Evolutionary conservation across 92 coral and sea anemone genomes (phyloP), one percentile per base, ranked within the genome.

Genomic region (Nematostella vectensis): DNA sequence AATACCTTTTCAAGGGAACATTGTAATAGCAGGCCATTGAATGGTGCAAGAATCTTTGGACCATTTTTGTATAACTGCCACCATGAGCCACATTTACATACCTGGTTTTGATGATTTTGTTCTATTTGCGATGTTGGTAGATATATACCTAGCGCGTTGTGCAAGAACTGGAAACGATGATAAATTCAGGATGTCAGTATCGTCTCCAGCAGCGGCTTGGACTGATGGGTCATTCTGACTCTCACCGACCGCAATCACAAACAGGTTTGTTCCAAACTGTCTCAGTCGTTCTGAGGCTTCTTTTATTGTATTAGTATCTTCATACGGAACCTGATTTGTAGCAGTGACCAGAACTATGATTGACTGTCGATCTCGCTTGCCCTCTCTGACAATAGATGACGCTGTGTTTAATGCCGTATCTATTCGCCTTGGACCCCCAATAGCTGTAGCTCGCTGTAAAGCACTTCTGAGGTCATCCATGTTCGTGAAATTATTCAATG

Each of bases 261-360:
- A 86, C 13, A 45, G 60, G 31, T 69, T 38, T 11, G 65, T 75
- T 16, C 80, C 82, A 12, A 49, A 67, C 31, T 83, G 54, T 3
- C 74, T 77, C 40, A 91, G 85, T 3, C 80, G 88, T 53, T 59
- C 61, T 13, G 83, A 62, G 3, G 84, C 85, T 1, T 68, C 82
- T 15, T 56, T 44, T 2, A 83, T 57, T 3, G 79, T 27, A 21
- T 63, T 75, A 1, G 62, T 48, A 36, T 82, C 91, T 27, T 49
- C 13, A 30, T 76, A 1, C 61, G 75, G n/a, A n/a, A n/a, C n/a
- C 31, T 79, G 82, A 26, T 39, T 72, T 37, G 81, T 78, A 6
- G 79, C 74, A 17, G 87, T 65, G 36, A 83, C 54, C 2, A 83
- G 69, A 19, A 83, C 36, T 27, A 75, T 71, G 11, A 83, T 53